Conservation (phyloP, 2,888 invertebrate genomes). For the Trissolcus brochymenae region DNA sequence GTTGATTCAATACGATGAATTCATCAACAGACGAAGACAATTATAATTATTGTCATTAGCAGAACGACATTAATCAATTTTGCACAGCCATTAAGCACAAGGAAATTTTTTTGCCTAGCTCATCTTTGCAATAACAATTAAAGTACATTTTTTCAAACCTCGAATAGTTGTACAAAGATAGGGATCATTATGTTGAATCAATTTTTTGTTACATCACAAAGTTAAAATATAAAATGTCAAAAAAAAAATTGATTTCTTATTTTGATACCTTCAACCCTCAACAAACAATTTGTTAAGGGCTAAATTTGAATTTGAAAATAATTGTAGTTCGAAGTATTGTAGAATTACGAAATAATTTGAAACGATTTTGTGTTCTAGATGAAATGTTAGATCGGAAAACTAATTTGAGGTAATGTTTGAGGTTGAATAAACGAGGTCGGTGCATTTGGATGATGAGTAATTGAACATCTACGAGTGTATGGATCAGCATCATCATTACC, state of each 20-base stretch:
- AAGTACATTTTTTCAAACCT: too few relatives aligned
- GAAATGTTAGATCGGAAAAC: not conserved
- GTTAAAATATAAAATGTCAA: too few relatives aligned
- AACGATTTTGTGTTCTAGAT: not conserved
- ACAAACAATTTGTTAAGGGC: too few relatives aligned
- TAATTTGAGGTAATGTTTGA: not conserved
- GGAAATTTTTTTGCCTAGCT: constrained; percentile 7
- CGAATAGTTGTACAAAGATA: too few relatives aligned
- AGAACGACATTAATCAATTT: constrained; percentile 38
- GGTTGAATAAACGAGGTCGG: constrained; percentile 25
- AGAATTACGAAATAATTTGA: not conserved
- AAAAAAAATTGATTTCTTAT: too few relatives aligned
- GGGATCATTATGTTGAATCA: too few relatives aligned
- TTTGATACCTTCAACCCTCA: too few relatives aligned
- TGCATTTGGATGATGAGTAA: constrained; percentile 23
- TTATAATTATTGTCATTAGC: constrained; percentile 43
- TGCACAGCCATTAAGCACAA: constrained; percentile 24
- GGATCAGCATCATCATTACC: constrained; percentile 60
- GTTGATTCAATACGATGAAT: constrained; percentile 54
- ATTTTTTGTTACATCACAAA: too few relatives aligned
- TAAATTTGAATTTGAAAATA: too few relatives aligned
- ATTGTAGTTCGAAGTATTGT: not conserved
- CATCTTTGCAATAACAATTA: not conserved
- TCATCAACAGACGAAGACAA: constrained; percentile 24
- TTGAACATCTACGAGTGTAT: constrained; percentile 41